Percentiles rank a stretch among this genome's conserved stretches.
These are phyloP conservation scores for Barypeithes pellucidus DNA, from an alignment of 2,888 invertebrate species.

Conservation along the genomic window DNA sequence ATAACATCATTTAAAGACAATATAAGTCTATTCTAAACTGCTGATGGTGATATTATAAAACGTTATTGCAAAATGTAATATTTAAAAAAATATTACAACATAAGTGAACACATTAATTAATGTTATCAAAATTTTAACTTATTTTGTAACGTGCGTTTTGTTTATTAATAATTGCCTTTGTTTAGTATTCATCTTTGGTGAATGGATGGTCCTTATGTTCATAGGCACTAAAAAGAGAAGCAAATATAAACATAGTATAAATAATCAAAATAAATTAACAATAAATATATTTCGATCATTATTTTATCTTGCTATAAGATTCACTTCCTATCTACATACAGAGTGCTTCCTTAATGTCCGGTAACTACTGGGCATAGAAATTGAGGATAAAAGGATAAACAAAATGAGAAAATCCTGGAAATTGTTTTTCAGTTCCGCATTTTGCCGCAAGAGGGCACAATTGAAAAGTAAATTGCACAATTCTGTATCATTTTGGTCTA, in stretches of 20 bases:
- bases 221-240: conserved; percentile 58
- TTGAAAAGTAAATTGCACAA: no score
- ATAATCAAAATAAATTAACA: no score
- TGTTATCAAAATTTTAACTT: conserved; percentile 3
- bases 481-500: no score
- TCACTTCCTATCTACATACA: no score
- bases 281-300: no score
- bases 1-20: not conserved
- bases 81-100: conserved; percentile 10
- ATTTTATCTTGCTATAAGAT: no score
- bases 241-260: conserved; percentile 8
- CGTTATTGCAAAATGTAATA: not conserved
- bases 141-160: not conserved
- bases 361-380: no score
- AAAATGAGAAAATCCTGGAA: no score
- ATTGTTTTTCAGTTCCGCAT: no score
- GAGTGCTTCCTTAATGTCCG: no score
- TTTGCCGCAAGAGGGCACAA: no score
- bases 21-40: not conserved
- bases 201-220: conserved; percentile 63
- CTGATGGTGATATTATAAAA: not conserved
- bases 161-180: not conserved
- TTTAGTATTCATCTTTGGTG: conserved; percentile 60
- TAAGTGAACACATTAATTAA: not conserved
- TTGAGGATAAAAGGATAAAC: no score